These are phyloP conservation scores for Amaurobius ferox DNA, from an alignment of 2,888 invertebrate genomes.

Conservation along the genomic window DNA sequence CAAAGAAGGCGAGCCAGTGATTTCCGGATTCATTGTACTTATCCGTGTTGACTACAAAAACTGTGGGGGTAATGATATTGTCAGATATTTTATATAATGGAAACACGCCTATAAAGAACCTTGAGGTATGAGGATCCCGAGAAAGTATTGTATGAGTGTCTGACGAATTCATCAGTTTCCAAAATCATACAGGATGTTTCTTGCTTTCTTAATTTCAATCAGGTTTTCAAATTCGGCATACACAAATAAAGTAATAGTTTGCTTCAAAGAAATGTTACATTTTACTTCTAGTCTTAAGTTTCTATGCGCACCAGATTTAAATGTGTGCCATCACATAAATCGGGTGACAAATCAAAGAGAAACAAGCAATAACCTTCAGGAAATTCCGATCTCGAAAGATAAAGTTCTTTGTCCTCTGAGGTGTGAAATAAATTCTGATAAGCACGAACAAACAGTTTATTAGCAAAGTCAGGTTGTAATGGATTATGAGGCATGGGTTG, in stretches of 20 bases:
- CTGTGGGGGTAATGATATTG: constrained; percentile 3
- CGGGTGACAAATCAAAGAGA: background rate
- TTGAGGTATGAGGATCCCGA: background rate
- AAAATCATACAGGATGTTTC: constrained; percentile 14
- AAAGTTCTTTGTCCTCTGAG: background rate
- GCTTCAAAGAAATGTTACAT: background rate
- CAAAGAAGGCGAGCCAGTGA: constrained; percentile 50
- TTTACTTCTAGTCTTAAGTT: constrained; percentile 6
- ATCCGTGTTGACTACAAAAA: constrained; percentile 39
- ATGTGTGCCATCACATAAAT: background rate
- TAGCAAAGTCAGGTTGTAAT: background rate
- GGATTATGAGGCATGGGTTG: constrained; percentile 11
- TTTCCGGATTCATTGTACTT: constrained; percentile 20
- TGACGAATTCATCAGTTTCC: constrained; percentile 45
- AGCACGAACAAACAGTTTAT: background rate
- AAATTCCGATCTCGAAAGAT: constrained; percentile 11
- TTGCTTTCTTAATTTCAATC: constrained; percentile 13
- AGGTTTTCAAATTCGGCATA: constrained; percentile 19
- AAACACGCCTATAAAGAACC: constrained; percentile 25
- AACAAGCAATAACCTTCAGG: background rate
- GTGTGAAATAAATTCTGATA: constrained; percentile 1
- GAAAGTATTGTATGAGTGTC: constrained; percentile 19
- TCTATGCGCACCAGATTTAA: constrained; percentile 11
- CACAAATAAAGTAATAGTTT: background rate
- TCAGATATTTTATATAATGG: constrained; percentile 19